Conservation (phyloP, 1,140 invertebrate genomes). For the Laupala kohalensis region DNA sequence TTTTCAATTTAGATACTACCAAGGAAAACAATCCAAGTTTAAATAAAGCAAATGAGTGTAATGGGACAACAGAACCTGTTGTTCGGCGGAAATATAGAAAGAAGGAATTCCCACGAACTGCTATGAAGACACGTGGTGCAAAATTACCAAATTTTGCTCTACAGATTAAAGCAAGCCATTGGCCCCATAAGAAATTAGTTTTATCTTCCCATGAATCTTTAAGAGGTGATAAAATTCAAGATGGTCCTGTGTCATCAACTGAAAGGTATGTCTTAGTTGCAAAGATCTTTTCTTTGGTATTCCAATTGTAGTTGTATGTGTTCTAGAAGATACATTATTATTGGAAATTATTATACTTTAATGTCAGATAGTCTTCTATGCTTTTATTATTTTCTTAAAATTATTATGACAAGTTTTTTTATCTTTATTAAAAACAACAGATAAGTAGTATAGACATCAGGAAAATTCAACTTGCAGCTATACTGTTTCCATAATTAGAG, state of each 20-base stretch:
- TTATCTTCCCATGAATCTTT: slow-evolving; percentile 7
- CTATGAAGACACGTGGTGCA: slow-evolving; percentile 42
- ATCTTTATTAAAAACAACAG: too few relatives aligned
- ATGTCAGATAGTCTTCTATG: too few relatives aligned
- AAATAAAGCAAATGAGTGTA: neutral
- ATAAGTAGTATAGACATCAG: too few relatives aligned
- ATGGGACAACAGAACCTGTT: neutral
- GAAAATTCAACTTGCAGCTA: too few relatives aligned
- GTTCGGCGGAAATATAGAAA: slow-evolving; percentile 1
- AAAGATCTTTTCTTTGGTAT: too few relatives aligned
- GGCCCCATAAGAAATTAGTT: slow-evolving; percentile 22
- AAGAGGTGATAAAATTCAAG: slow-evolving; percentile 32
- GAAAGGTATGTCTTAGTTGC: neutral
- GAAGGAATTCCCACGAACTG: slow-evolving; percentile 31
- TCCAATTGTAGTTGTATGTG: too few relatives aligned
- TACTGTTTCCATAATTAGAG: too few relatives aligned
- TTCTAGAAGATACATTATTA: too few relatives aligned
- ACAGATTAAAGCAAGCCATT: slow-evolving; percentile 19
- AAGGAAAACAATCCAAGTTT: neutral
- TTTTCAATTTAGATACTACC: too few relatives aligned
- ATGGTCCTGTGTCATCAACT: slow-evolving; percentile 27
- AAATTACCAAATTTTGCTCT: slow-evolving; percentile 43
- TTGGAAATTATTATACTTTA: too few relatives aligned
- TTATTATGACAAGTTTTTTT: too few relatives aligned
- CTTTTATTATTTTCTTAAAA: too few relatives aligned